Evolutionary conservation across 2,797 vertebrate genomes (phyloP).

Genomic region (Acanthurus leucopareius): DNA sequence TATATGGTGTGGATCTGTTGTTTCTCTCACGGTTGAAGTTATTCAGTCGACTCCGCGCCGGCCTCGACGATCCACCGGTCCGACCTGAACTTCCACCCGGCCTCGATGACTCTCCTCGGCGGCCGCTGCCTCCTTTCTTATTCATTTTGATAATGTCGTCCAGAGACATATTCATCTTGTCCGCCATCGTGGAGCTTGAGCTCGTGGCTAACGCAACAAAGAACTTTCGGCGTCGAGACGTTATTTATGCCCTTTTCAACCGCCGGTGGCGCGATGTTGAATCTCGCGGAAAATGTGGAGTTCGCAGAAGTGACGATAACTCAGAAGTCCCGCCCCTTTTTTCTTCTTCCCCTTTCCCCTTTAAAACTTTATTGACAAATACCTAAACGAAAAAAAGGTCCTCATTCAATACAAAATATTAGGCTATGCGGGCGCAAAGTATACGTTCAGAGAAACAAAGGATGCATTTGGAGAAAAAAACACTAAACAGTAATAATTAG

Average conservation of each 20-base stretch:
- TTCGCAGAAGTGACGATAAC: constrained; percentile 13
- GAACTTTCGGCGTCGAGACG: not conserved
- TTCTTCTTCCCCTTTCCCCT: not conserved
- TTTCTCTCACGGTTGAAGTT: constrained; percentile 83
- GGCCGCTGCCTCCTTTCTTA: constrained; percentile 87
- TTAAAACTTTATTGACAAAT: constrained; percentile 4
- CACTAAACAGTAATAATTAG: too few species aligned
- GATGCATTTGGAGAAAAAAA: too few species aligned
- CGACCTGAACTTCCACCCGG: constrained; percentile 83
- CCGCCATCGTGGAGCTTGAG: constrained; percentile 80
- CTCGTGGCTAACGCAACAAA: constrained; percentile 35
- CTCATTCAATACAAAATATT: too few species aligned
- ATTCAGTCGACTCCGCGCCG: constrained; percentile 74
- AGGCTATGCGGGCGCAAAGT: too few species aligned
- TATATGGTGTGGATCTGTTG: constrained; percentile 90
- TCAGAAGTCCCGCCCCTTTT: not conserved
- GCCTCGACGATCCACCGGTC: constrained; percentile 83
- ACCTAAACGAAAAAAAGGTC: not conserved
- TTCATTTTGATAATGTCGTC: constrained; percentile 95
- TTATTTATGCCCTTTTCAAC: constrained; percentile 28
- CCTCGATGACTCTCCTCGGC: constrained; percentile 77
- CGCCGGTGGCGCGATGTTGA: constrained; percentile 55
- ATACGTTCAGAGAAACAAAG: too few species aligned
- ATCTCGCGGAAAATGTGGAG: constrained; percentile 41
- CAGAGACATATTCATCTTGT: constrained; percentile 95